Conservation (phyloP, 2,888 invertebrate species). For the Epirrita christyi region DNA sequence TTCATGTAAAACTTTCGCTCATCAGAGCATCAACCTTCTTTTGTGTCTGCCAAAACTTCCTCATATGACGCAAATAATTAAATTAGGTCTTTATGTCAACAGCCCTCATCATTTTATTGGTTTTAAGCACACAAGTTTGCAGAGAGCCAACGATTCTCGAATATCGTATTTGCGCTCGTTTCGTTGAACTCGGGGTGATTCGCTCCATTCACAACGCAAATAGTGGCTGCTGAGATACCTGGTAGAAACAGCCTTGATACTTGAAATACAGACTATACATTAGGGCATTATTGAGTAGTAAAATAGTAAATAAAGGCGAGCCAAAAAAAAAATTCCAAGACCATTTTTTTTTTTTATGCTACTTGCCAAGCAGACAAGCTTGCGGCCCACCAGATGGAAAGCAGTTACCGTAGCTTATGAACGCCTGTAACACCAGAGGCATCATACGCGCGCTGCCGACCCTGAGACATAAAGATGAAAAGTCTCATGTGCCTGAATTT, state of each 20-base stretch:
- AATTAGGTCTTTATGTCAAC: constrained; percentile 17
- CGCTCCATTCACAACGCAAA: constrained; percentile 45
- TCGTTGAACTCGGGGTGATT: constrained; percentile 41
- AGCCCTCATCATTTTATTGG: constrained; percentile 16
- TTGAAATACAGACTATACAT: no score
- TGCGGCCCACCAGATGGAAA: no score
- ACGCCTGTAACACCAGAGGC: no score
- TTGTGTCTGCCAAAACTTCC: constrained; percentile 3
- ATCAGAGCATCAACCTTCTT: constrained; percentile 10
- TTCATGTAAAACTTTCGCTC: background rate
- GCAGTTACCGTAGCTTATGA: no score
- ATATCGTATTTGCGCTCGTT: constrained; percentile 38
- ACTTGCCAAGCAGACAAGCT: no score
- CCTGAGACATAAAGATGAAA: no score
- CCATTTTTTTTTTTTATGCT: no score
- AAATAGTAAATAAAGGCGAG: no score
- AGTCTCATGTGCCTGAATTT: no score
- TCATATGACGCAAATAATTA: constrained; percentile 5
- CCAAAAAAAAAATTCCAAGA: no score
- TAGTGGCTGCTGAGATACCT: constrained; percentile 22
- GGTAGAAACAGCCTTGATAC: constrained; percentile 24
- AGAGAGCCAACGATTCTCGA: constrained; percentile 25
- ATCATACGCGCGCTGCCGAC: no score
- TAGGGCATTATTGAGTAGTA: no score
- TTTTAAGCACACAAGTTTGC: constrained; percentile 11